Base-by-base conservation (phyloP, 2,113 vertebrate species). In the Salvelinus alpinus region DNA sequence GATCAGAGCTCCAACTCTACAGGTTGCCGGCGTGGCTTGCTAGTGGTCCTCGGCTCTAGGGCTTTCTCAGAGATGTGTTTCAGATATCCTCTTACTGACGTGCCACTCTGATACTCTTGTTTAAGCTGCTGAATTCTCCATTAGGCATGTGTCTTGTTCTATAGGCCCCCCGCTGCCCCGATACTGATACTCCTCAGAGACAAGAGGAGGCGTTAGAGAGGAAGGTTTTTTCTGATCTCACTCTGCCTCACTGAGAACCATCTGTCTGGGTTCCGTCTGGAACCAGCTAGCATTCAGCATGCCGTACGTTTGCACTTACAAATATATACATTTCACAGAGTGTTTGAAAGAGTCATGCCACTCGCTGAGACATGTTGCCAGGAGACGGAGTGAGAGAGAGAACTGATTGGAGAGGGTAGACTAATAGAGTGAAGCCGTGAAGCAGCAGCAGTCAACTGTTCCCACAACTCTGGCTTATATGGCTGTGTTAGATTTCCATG, bases 311-410 rank as follows among this genome's bases (percentile, higher is more conserved):
- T 89, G 88, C 86, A 78, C 89, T 90, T 88, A 88, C 87, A 88
- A 90, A 92, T 90, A 90, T 91, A 90, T 91, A 90, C 85, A 87
- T 87, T 89, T 90, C 89, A 88, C 79, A 48, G 11, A 54, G 83
- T 81, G 74, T 78, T 83, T 77, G 81, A 87, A 80, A 74, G 76
- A 80, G 87, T 78, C 29, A 47, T 74, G 73, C 78, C 81, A 75
- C 84, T 84, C 48, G 31, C 78, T 86, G 84, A 76, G 80, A 75
- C 64, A 47, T 76, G 77, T 81, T 65, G 76, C 87, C 85, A 78
- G 74, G 78, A 86, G 78, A 85, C 80, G 77, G 80, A 81, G 66
- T 31, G 82, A 84, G 84, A n/a, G 72, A 76, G 84, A 66, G 64
- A 86, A 80, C 88, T 89, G 88, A 89, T 86, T 89, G 87, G 73